phyloP scores from a whole-genome alignment of 2,888 invertebrate species.

The Dendrolimus houi region DNA sequence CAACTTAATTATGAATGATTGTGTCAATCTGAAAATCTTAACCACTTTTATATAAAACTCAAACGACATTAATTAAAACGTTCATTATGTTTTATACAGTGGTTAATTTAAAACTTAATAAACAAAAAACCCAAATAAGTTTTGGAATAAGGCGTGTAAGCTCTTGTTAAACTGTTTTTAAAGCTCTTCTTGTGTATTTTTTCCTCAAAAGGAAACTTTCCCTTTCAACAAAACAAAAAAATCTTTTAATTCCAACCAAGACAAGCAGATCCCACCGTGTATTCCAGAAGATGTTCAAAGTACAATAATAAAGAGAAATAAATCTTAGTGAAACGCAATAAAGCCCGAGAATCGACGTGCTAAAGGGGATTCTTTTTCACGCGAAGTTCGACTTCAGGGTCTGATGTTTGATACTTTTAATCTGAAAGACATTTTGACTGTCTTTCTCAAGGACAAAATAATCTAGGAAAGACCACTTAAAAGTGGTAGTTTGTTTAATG shows the following conservation, averaged over 20 bases:
- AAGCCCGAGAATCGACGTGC: constrained; percentile 16
- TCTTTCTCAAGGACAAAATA: not conserved
- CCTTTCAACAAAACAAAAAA: not conserved
- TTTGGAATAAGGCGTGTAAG: too few species aligned
- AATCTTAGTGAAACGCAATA: constrained; percentile 17
- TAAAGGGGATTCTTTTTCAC: not conserved
- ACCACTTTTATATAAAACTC: too few species aligned
- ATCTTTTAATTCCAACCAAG: not conserved
- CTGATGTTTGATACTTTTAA: constrained; percentile 20
- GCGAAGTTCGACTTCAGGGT: constrained; percentile 47
- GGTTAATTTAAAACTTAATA: too few species aligned
- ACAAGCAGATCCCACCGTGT: not conserved
- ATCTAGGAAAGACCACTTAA: constrained; percentile 44
- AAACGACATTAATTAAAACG: too few species aligned
- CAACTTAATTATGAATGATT: too few species aligned
- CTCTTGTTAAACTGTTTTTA: too few species aligned
- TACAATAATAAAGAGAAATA: constrained; percentile 19
- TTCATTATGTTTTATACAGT: too few species aligned
- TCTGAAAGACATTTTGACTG: not conserved
- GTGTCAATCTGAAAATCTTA: too few species aligned
- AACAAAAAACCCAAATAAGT: too few species aligned
- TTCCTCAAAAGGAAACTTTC: too few species aligned
- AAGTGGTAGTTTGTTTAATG: constrained; percentile 34
- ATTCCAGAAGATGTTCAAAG: constrained; percentile 4
- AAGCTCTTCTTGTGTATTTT: too few species aligned